These are phyloP conservation scores for Monomorium pharaonis DNA, from an alignment of 1,140 invertebrate species.

Conservation along the genomic window DNA sequence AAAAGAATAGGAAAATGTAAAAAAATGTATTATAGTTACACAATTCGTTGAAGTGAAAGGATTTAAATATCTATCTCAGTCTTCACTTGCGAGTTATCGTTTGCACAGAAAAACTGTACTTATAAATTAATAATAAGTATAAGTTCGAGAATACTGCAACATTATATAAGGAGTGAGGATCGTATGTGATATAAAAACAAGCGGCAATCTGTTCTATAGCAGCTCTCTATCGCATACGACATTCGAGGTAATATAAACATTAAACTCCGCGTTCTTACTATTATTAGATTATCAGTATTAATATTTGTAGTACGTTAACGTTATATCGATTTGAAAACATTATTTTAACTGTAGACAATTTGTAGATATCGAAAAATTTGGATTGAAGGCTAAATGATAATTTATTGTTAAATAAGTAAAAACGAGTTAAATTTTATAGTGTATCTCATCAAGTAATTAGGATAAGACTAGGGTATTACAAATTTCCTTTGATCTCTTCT, in stretches of 20 bases:
- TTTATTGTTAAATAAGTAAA: constrained; percentile 17
- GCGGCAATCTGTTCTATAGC: constrained; percentile 28
- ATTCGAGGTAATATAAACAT: constrained; percentile 13
- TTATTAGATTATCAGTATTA: constrained; percentile 36
- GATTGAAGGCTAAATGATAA: neutral
- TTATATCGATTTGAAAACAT: constrained; percentile 27
- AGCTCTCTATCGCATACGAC: constrained; percentile 18
- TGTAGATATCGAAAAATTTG: neutral
- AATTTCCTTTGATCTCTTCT: constrained; percentile 42
- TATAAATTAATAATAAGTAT: constrained; percentile 1
- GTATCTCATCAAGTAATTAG: constrained; percentile 22
- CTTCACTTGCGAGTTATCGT: neutral
- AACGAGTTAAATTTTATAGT: constrained; percentile 36
- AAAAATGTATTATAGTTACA: constrained; percentile 7
- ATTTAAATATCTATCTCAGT: neutral
- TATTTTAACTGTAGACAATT: constrained; percentile 10
- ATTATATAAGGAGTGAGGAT: neutral
- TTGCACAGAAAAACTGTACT: neutral
- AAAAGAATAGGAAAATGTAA: constrained; percentile 21
- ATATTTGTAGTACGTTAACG: constrained; percentile 10
- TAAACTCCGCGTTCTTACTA: neutral
- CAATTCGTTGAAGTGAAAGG: neutral
- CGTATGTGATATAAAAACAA: constrained; percentile 16
- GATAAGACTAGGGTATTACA: neutral
- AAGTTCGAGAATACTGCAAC: neutral